Evolutionary conservation across 2,113 vertebrate species (phyloP).

Genomic region (Actinemys pallida): DNA sequence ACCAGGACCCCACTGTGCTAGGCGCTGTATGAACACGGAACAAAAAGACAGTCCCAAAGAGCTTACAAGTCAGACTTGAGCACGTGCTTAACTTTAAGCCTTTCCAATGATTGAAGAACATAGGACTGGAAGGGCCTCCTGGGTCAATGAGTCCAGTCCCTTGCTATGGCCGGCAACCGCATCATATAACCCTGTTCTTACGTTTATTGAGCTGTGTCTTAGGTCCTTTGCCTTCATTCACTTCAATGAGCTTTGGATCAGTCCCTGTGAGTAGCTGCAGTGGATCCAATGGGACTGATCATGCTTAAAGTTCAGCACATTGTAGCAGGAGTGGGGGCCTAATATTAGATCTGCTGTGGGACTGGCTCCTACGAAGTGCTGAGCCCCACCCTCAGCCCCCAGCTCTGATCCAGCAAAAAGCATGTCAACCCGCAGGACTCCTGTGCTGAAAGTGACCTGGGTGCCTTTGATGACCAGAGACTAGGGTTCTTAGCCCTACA

Average conservation of each 20-base stretch:
- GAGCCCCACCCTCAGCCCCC: rapidly evolving
- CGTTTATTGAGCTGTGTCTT: too few relatives aligned
- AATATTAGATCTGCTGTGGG: too few relatives aligned
- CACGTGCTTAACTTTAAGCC: not conserved
- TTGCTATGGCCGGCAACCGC: too few relatives aligned
- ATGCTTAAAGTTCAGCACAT: not conserved
- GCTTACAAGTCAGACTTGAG: too few relatives aligned
- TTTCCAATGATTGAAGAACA: not conserved
- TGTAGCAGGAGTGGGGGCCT: too few relatives aligned
- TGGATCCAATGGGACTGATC: not conserved
- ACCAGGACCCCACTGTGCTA: too few relatives aligned
- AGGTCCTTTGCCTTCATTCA: too few relatives aligned
- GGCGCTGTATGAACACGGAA: too few relatives aligned
- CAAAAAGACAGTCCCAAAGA: too few relatives aligned
- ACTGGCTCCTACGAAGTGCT: too few relatives aligned
- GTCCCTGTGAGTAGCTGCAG: not conserved
- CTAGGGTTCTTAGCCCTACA: not conserved
- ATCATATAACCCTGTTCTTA: too few relatives aligned
- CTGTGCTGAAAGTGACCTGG: not conserved
- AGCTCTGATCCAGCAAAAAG: not conserved
- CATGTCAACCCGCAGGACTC: not conserved
- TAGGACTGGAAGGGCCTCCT: not conserved
- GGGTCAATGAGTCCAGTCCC: not conserved
- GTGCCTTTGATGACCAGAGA: not conserved
- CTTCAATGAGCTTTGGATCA: not conserved